Base-by-base conservation (phyloP, 2,113 vertebrate genomes). In the Vulpes vulpes region DNA sequence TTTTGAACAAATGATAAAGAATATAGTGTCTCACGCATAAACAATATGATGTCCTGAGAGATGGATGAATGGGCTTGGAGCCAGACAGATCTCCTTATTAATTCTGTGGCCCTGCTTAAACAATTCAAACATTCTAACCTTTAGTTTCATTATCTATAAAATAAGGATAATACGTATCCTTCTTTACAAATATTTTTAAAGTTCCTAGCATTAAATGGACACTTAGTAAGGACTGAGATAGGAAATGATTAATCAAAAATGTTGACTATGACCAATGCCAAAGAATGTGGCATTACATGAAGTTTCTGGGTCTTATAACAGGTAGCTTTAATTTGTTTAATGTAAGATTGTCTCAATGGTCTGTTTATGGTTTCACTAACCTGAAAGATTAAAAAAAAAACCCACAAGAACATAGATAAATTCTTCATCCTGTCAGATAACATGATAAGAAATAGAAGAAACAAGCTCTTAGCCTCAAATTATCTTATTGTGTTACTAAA, bases 1-100 rank as follows among this genome's bases (percentile, higher is more conserved):
- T 23, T 92, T 79, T 91, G 64, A 62, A 73, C 67, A 89, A 89
- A 79, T 79, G n/a, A 82, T 38, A 65, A 94, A 84, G 76, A 86
- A 51, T 55, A 57, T 3, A 60, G 12, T 35, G 32, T 35, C 64
- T 96, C 32, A 38, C 85, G 65, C 62, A 85, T 87, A 89, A 95
- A 71, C 11, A 22, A 64, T 71, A 19, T 43, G 22, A 3, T 8
- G 0, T 62, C 67, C 84, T n/a, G 9, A 92, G 65, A 95, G 73
- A 53, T 0, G 0, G 22, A 11, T 25, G 4, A 16, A n/a, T 84
- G 35, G 65, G 22, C 64, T 92, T 35, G 27, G 4, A 90, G 67
- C 93, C 79, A 96, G 57, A 80, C 27, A 55, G 35, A 15, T 32
- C 17, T 92, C 25, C 20, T 85, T 51, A 67, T 60, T 82, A 89